Evolutionary conservation across 2,888 invertebrate genomes (phyloP).

Genomic region (Phania funesta): DNA sequence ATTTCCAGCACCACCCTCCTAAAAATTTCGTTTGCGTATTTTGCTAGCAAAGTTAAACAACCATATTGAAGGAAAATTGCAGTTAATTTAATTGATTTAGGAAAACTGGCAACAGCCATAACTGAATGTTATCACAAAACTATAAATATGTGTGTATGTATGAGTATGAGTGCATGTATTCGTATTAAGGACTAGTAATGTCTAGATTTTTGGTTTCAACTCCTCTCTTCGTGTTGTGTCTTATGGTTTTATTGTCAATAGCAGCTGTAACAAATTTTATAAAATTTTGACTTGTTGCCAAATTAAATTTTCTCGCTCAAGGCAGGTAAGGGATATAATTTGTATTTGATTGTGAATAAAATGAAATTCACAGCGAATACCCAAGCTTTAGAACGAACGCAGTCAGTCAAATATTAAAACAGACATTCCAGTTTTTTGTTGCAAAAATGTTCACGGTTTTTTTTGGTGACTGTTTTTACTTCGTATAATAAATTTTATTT

Average conservation of each 20-base stretch:
- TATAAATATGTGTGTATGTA: slow-evolving; percentile 25
- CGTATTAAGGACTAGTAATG: not conserved
- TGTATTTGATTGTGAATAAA: not conserved
- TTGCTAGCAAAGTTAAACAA: slow-evolving; percentile 42
- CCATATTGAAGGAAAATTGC: slow-evolving; percentile 76
- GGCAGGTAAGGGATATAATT: slow-evolving; percentile 13
- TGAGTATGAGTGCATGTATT: not conserved
- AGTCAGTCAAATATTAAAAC: slow-evolving; percentile 57
- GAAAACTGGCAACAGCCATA: slow-evolving; percentile 34
- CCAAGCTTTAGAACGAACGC: slow-evolving; percentile 54
- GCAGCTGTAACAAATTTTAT: slow-evolving; percentile 34
- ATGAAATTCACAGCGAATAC: not conserved
- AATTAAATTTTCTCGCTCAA: slow-evolving; percentile 45
- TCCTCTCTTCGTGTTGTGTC: not conserved
- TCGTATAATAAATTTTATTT: slow-evolving; percentile 38
- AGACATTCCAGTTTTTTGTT: not conserved
- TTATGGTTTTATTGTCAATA: not conserved
- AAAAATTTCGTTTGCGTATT: slow-evolving; percentile 2
- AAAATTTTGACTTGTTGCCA: slow-evolving; percentile 66
- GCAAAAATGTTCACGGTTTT: not conserved
- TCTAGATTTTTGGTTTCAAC: slow-evolving; percentile 4
- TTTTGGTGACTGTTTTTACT: slow-evolving; percentile 16
- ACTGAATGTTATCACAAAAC: not conserved
- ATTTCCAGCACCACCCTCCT: not conserved
- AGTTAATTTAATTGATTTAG: slow-evolving; percentile 78